Evolutionary conservation across 2,888 invertebrate species (phyloP).

Genomic region (Clusia tigrina): DNA sequence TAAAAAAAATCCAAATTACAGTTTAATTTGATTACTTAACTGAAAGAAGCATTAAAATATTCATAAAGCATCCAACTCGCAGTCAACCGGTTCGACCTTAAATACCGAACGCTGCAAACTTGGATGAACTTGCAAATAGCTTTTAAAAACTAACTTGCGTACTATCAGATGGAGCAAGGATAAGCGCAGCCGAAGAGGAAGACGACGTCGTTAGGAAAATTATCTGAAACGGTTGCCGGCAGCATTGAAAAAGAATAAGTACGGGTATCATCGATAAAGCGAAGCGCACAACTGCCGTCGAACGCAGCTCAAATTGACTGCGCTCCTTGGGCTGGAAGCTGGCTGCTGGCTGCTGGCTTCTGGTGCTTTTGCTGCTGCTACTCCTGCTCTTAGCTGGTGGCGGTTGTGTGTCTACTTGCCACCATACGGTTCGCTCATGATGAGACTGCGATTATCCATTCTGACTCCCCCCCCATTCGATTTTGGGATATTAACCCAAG

Average conservation of each 20-base stretch:
- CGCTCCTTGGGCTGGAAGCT: neutral
- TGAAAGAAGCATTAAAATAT: too few relatives aligned
- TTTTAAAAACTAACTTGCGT: too few relatives aligned
- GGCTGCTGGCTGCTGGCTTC: neutral
- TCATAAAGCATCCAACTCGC: too few relatives aligned
- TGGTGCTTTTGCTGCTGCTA: neutral
- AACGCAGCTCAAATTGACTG: constrained; percentile 19
- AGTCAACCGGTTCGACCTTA: too few relatives aligned
- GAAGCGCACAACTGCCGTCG: neutral
- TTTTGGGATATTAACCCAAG: neutral
- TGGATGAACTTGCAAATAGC: too few relatives aligned
- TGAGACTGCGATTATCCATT: constrained; percentile 19
- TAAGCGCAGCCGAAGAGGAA: neutral
- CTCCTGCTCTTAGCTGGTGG: too few relatives aligned
- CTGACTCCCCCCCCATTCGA: neutral
- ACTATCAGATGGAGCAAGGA: too few relatives aligned
- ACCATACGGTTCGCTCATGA: constrained; percentile 1
- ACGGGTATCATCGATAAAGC: neutral
- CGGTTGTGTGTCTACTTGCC: neutral
- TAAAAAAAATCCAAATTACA: too few relatives aligned
- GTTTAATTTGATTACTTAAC: too few relatives aligned
- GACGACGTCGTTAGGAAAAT: neutral
- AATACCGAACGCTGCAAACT: too few relatives aligned
- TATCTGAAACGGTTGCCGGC: neutral
- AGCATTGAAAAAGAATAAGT: neutral